phyloP scores from a whole-genome alignment of 64 coral and sea anemone species.

The Astreopora myriophthalma region DNA sequence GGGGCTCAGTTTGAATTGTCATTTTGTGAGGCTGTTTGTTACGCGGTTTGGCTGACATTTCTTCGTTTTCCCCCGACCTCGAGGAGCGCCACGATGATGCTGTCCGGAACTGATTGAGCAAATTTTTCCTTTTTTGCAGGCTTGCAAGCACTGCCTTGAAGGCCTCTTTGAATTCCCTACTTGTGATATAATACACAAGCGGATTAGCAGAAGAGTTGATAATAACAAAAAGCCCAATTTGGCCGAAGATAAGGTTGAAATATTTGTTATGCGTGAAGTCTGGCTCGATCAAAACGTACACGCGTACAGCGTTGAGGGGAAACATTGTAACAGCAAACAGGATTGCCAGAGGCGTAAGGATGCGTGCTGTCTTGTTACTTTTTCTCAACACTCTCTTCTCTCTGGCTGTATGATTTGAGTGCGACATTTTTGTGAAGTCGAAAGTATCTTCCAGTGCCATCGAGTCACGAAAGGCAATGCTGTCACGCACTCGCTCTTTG shows the following conservation, averaged over 20 bases:
- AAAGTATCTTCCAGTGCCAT: not conserved
- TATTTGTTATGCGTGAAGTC: slow-evolving; percentile 7
- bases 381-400: not conserved
- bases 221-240: slow-evolving; percentile 8
- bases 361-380: slow-evolving; percentile 37
- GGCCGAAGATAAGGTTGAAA: slow-evolving; percentile 7
- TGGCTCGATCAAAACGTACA: not conserved
- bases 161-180: slow-evolving; percentile 58
- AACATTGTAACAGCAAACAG: slow-evolving; percentile 60
- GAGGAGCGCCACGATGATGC: not conserved
- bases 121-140: not conserved
- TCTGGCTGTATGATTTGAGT: not conserved
- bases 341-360: slow-evolving; percentile 54
- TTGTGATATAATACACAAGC: slow-evolving; percentile 57
- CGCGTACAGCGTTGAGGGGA: slow-evolving; percentile 20
- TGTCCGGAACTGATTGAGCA: not conserved
- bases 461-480: slow-evolving; percentile 23
- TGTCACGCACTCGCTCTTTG: not conserved
- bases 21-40: not conserved
- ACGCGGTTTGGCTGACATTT: not conserved
- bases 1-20: not conserved
- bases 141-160: not conserved
- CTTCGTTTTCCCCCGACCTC: not conserved
- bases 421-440: not conserved
- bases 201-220: slow-evolving; percentile 53